Evolutionary conservation across 2,888 invertebrate genomes (phyloP).

Genomic region (Heteropelma amictum): DNA sequence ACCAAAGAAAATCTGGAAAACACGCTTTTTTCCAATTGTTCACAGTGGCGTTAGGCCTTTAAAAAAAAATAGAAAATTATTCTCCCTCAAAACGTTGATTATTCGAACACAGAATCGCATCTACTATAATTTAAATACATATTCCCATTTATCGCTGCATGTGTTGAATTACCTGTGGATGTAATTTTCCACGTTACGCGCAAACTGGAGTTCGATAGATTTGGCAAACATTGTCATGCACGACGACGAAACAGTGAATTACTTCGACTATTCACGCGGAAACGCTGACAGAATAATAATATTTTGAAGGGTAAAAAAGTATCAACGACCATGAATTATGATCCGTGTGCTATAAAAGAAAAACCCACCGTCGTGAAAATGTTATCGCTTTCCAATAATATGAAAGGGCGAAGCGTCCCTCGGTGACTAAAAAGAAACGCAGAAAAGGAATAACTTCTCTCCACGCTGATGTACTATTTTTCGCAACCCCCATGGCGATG

Average conservation of each 20-base stretch:
- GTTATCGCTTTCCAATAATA: slow-evolving; percentile 73
- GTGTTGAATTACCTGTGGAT: too few species aligned
- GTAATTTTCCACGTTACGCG: too few species aligned
- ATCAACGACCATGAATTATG: slow-evolving; percentile 64
- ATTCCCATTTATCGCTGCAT: too few species aligned
- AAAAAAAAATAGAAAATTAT: too few species aligned
- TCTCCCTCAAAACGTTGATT: too few species aligned
- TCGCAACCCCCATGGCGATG: slow-evolving; percentile 1
- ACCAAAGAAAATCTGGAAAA: too few species aligned
- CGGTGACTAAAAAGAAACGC: slow-evolving; percentile 51
- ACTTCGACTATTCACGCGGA: background rate
- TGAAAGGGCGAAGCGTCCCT: slow-evolving; percentile 54
- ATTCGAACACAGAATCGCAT: too few species aligned
- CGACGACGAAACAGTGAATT: background rate
- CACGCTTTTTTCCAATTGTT: too few species aligned
- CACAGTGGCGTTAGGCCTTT: too few species aligned
- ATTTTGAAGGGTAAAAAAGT: background rate
- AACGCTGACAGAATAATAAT: background rate
- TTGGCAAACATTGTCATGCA: background rate
- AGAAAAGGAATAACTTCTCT: slow-evolving; percentile 48
- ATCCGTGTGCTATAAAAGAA: slow-evolving; percentile 59
- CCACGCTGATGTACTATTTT: slow-evolving; percentile 34
- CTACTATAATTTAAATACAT: too few species aligned
- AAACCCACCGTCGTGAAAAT: slow-evolving; percentile 69
- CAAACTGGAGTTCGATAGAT: background rate